Conservation (phyloP, 2,888 invertebrate genomes). For the Belgica antarctica region DNA sequence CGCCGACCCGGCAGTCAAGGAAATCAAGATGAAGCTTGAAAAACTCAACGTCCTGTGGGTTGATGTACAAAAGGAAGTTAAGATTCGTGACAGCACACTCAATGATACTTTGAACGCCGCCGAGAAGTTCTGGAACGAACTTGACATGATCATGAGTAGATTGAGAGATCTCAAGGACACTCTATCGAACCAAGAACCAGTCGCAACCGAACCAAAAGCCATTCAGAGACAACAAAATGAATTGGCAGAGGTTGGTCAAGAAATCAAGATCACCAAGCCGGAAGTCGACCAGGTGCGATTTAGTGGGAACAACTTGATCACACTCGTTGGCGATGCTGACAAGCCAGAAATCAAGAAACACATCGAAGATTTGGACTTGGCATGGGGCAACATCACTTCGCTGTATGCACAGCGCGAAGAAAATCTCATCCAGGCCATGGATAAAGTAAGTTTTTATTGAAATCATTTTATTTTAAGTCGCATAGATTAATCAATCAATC, state of each 20-base stretch:
- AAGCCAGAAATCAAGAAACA: constrained; percentile 97
- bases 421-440: constrained; percentile 94
- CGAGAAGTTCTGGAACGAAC: constrained; percentile 93
- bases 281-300: constrained; percentile 91
- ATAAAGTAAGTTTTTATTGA: too few relatives aligned
- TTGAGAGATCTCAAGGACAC: constrained; percentile 87
- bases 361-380: constrained; percentile 91
- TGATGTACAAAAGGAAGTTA: constrained; percentile 85
- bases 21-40: constrained; percentile 88
- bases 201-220: constrained; percentile 87
- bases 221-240: constrained; percentile 93
- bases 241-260: constrained; percentile 82
- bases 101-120: constrained; percentile 86
- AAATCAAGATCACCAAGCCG: constrained; percentile 86
- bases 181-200: constrained; percentile 82
- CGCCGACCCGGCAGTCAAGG: constrained; percentile 86
- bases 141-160: constrained; percentile 83
- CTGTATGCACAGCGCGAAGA: constrained; percentile 87
- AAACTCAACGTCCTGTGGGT: constrained; percentile 90
- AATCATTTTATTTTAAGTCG: too few relatives aligned
- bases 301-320: constrained; percentile 89
- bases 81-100: constrained; percentile 75
- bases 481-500: too few relatives aligned
- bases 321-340: constrained; percentile 91
- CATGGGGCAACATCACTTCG: constrained; percentile 92